Conservation (phyloP, 2,797 vertebrate species). For the Falco naumanni region DNA sequence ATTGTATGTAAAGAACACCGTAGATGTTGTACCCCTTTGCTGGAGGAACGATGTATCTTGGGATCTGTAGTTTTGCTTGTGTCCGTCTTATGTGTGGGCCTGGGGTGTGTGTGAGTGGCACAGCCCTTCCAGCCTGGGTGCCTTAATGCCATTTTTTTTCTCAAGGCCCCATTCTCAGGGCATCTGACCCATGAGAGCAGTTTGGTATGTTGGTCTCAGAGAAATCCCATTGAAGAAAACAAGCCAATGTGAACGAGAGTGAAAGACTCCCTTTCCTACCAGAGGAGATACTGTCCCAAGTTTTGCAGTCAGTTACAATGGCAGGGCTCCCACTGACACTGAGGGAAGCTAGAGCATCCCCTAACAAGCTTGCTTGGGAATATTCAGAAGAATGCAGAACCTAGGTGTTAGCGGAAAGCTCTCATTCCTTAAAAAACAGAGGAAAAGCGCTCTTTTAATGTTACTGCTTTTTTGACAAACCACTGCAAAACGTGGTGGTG, state of each 20-base stretch:
- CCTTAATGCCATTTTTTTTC: not conserved
- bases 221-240: not conserved
- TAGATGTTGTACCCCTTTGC: not conserved
- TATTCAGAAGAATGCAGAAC: not conserved
- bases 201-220: not conserved
- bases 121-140: not conserved
- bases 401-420: not conserved
- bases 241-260: not conserved
- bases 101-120: not conserved
- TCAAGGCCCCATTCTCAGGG: not conserved
- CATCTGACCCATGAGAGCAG: not conserved
- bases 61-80: not conserved
- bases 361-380: not conserved
- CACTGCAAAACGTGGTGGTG: not conserved
- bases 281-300: not conserved
- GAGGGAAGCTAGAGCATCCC: not conserved
- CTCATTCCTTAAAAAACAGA: conserved; percentile 42
- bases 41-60: not conserved
- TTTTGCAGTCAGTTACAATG: not conserved
- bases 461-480: not conserved
- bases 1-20: not conserved
- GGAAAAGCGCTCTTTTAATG: not conserved
- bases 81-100: not conserved
- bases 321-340: not conserved
- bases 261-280: not conserved